These are phyloP conservation scores for Otus scops DNA, from an alignment of 2,797 vertebrate species.

Conservation along the genomic window DNA sequence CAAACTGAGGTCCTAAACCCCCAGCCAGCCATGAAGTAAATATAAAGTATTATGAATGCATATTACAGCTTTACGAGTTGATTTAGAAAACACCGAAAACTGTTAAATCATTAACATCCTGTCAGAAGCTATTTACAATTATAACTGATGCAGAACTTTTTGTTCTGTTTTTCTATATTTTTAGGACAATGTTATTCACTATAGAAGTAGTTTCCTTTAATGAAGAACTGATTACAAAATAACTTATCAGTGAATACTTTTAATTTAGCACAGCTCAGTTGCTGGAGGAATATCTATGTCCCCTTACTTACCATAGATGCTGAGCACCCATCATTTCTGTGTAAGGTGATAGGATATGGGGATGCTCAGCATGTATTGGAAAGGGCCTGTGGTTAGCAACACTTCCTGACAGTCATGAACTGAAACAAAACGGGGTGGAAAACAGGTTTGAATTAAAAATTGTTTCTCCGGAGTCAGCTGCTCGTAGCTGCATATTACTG, in stretches of 20 bases:
- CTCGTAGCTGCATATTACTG: neutral
- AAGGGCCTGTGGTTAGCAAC: neutral
- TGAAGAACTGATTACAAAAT: neutral
- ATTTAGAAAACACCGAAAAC: neutral
- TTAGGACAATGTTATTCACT: neutral
- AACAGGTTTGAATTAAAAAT: slow-evolving; percentile 1
- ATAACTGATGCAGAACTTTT: neutral
- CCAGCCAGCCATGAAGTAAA: neutral
- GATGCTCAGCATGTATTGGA: neutral
- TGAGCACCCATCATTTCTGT: neutral
- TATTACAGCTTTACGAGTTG: neutral
- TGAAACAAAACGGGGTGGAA: neutral
- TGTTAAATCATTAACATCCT: neutral
- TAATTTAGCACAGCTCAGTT: neutral
- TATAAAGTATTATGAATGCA: neutral
- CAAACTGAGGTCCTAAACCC: neutral
- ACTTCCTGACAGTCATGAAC: neutral
- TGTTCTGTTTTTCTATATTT: neutral
- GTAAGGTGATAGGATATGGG: neutral
- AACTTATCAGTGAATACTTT: neutral
- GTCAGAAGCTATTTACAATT: neutral
- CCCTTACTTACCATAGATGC: neutral
- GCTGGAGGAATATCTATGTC: neutral
- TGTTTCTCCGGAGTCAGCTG: neutral
- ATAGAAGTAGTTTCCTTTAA: neutral